Percentiles rank a stretch among this genome's conserved stretches.
These are phyloP conservation scores for Anas georgica DNA, from an alignment of 2,797 vertebrate species.

Conservation along the genomic window DNA sequence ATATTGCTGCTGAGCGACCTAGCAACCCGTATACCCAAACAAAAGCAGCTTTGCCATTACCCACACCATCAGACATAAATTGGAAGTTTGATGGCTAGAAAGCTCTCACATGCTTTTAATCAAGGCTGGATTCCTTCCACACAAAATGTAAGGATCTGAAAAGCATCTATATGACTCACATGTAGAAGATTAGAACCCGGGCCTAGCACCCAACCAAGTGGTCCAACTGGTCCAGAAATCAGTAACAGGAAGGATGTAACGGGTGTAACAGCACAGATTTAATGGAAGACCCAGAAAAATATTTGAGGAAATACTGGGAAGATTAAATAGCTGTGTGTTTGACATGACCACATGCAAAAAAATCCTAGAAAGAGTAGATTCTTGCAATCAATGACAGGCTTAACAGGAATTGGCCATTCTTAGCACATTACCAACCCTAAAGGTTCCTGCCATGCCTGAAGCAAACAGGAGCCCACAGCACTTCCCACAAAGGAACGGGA, in stretches of 20 bases:
- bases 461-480: fast-evolving
- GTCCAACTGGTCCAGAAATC: too few relatives aligned
- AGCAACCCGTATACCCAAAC: fast-evolving
- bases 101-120: background rate
- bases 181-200: background rate
- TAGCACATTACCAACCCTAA: background rate
- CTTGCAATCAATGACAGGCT: background rate
- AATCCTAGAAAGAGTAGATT: background rate
- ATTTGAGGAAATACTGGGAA: background rate
- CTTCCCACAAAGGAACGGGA: background rate
- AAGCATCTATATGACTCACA: background rate
- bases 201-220: background rate
- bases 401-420: background rate
- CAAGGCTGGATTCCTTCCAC: background rate
- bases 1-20: background rate
- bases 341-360: background rate
- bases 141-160: fast-evolving
- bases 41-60: fast-evolving
- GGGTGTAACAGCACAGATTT: background rate
- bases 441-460: fast-evolving
- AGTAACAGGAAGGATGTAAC: background rate
- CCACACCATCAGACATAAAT: fast-evolving
- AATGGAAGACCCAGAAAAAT: background rate
- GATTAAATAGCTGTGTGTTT: background rate
- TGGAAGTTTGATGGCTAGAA: background rate